A percentile compares a stretch with the other conserved stretches of the same genome.
Evolutionary conservation across 2,113 vertebrate genomes (phyloP).

Genomic region (Archocentrus centrarchus): DNA sequence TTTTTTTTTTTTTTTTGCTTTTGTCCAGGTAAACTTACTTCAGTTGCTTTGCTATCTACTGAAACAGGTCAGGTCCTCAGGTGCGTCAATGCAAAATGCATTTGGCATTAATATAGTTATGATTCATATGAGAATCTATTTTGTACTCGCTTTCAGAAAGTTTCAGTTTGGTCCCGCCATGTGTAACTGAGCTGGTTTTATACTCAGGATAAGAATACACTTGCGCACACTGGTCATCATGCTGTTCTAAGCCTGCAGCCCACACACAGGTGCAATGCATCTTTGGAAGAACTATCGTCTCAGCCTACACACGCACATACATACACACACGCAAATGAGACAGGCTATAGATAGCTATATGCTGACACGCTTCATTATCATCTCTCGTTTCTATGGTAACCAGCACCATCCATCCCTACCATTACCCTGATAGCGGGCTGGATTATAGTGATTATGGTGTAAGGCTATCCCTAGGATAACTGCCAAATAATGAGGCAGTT

Average conservation of each 20-base stretch:
- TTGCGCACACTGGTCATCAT: constrained; percentile 37
- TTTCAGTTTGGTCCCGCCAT: constrained; percentile 18
- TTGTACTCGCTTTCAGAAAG: constrained; percentile 8
- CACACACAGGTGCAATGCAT: constrained; percentile 64
- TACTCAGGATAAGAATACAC: constrained; percentile 51
- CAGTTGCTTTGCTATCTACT: not conserved
- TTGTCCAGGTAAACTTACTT: not conserved
- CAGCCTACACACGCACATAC: constrained; percentile 14
- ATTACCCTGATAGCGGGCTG: constrained; percentile 51
- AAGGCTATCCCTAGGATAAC: constrained; percentile 56
- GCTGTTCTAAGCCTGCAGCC: constrained; percentile 61
- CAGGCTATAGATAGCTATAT: constrained; percentile 72
- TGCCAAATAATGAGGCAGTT: constrained; percentile 65
- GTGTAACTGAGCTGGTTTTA: constrained; percentile 23
- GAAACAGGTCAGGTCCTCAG: not conserved
- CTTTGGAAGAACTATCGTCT: constrained; percentile 55
- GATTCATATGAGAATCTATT: not conserved
- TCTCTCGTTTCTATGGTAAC: constrained; percentile 70
- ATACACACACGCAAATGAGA: constrained; percentile 31
- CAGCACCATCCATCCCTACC: constrained; percentile 45
- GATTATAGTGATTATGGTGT: constrained; percentile 71
- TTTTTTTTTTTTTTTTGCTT: not conserved
- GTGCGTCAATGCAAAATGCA: not conserved
- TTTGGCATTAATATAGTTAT: not conserved
- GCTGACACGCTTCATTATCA: constrained; percentile 65